Evolutionary conservation across 2,888 invertebrate genomes (phyloP).

Genomic region (Halictus ligatus): DNA sequence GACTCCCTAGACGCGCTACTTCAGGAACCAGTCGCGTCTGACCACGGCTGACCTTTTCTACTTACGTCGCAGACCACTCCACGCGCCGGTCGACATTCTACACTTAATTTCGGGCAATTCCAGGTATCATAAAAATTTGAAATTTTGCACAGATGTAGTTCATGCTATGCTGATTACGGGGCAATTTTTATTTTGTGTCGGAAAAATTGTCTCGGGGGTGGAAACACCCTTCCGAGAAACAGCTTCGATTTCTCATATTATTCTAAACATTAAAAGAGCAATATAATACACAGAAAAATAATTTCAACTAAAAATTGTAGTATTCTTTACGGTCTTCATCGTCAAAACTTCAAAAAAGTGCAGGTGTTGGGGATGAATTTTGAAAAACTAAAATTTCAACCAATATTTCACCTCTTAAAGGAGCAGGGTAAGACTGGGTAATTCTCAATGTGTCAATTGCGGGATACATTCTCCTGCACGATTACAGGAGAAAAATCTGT

Average conservation of each 20-base stretch:
- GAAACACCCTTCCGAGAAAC: not conserved
- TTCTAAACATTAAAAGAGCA: too few species aligned
- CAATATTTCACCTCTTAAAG: too few species aligned
- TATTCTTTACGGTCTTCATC: too few species aligned
- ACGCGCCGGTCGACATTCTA: not conserved
- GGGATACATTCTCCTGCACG: too few species aligned
- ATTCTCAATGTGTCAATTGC: too few species aligned
- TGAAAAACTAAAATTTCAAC: too few species aligned
- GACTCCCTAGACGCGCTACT: not conserved
- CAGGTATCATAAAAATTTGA: not conserved
- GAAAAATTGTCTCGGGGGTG: not conserved
- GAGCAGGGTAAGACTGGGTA: too few species aligned
- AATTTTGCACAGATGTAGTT: not conserved
- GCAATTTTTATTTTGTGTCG: not conserved
- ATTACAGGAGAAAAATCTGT: too few species aligned
- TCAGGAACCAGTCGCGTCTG: not conserved
- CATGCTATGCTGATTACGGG: not conserved
- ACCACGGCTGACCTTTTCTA: not conserved
- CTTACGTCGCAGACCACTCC: not conserved
- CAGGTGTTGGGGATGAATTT: too few species aligned
- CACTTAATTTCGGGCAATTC: not conserved
- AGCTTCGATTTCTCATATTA: not conserved
- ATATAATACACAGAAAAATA: too few species aligned
- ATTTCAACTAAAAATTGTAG: too few species aligned
- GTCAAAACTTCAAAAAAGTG: not conserved